Evolutionary conservation across 2,888 invertebrate genomes (phyloP).

Genomic region (Invenusta paracnida): DNA sequence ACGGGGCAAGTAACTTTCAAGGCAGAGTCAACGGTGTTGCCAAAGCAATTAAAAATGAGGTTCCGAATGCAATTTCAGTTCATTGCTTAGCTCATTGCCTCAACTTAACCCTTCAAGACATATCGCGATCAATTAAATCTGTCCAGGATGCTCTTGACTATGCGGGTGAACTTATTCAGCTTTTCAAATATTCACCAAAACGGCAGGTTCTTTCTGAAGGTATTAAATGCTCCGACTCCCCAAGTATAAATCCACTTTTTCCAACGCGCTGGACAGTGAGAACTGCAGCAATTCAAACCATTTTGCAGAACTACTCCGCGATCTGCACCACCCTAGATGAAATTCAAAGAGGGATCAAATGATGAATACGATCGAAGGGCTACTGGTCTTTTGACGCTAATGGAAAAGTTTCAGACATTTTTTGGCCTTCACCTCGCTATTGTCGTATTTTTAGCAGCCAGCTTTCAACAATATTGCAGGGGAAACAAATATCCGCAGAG

Average conservation of each 20-base stretch:
- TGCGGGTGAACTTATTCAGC: conserved; percentile 5
- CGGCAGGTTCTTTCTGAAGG: conserved; percentile 2
- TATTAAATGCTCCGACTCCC: conserved; percentile 24
- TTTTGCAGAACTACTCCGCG: conserved; percentile 23
- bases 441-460: not conserved
- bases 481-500: conserved; percentile 4
- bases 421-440: not conserved
- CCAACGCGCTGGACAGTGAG: conserved; percentile 14
- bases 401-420: conserved; percentile 21
- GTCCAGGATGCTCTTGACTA: not conserved
- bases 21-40: conserved; percentile 11
- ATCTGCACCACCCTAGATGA: conserved; percentile 1
- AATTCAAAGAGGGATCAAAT: not conserved
- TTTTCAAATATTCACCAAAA: conserved; percentile 12
- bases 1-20: not conserved
- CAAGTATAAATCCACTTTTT: conserved; percentile 2
- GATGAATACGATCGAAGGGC: conserved; percentile 16
- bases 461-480: conserved; percentile 1
- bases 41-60: not conserved
- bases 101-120: conserved; percentile 1
- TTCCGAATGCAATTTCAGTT: conserved; percentile 10
- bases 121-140: not conserved
- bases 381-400: not conserved
- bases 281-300: conserved; percentile 23
- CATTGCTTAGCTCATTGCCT: conserved; percentile 17